Evolutionary conservation across 2,888 invertebrate genomes (phyloP), one percentile per base, ranked within the genome.

Genomic region (Odontocolon sp.): DNA sequence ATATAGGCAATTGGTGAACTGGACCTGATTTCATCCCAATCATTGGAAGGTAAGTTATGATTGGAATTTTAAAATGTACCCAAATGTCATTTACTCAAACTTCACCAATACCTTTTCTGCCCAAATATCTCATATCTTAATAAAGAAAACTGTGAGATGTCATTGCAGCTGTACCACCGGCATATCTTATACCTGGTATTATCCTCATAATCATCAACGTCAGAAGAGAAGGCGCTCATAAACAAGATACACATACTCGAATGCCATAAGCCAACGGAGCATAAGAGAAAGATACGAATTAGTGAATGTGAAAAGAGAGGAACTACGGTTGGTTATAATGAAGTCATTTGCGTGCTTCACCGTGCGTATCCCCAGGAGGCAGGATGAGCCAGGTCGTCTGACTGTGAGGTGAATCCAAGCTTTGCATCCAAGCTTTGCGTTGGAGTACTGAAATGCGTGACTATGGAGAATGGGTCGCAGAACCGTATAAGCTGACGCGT

Each of bases 311-410:
- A 36, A 26, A 74, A 78, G 63, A 50, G 47, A 68, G 59, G 68
- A 63, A 67, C 67, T 57, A 78, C 67, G 75, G 82, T 82, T 75
- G 70, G 82, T 85, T 85, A 83, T 86, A 87, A 88, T 82, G 85
- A 86, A 87, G 87, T 87, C 85, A 87, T 88, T 87, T 85, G 85
- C 84, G 85, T 85, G 85, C 82, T 82, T 40, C 69, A 66, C 67
- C 42, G 72, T 66, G 72, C 72, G 75, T 76, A 76, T 52, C 61
- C 61, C 66, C 31, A 64, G 45, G 69, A 72, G 61, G 36, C 52
- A 69, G 56, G 26, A 50, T 21, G 38, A 71, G 67, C 23, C 3
- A 50, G 61, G 72, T 77, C 68, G 71, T 50, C 64, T 67, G 50
- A 50, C 21, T 9, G 57, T 36, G 26, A 28, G 57, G 64, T 42